These are phyloP conservation scores for Cynaeus angustus DNA, from an alignment of 2,888 invertebrate species.

Conservation along the genomic window DNA sequence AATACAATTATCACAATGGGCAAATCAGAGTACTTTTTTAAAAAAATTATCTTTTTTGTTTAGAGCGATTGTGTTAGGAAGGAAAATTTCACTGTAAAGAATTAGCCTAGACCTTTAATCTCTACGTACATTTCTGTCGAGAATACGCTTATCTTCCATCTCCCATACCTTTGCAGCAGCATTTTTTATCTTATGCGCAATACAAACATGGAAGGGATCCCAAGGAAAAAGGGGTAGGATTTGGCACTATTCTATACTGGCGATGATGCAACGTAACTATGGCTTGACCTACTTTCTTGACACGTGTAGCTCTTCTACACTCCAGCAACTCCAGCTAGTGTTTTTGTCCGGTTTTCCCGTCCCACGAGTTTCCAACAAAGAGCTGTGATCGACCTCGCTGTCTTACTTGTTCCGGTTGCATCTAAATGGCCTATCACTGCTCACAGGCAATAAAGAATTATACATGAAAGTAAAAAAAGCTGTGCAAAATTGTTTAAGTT, in stretches of 20 bases:
- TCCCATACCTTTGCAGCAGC: background rate
- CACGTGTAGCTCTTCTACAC: constrained; percentile 55
- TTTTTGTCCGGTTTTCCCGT: constrained; percentile 47
- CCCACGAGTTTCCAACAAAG: constrained; percentile 38
- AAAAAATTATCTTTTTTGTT: too few relatives aligned
- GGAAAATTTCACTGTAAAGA: background rate
- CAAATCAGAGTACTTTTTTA: too few relatives aligned
- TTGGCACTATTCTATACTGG: constrained; percentile 18
- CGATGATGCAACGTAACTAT: constrained; percentile 31
- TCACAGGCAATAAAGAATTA: too few relatives aligned
- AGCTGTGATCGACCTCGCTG: constrained; percentile 31
- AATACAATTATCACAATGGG: too few relatives aligned
- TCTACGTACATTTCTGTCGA: background rate
- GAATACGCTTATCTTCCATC: background rate
- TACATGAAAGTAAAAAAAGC: too few relatives aligned
- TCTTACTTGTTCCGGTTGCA: constrained; percentile 20
- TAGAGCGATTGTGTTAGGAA: too few relatives aligned
- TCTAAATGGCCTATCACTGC: too few relatives aligned
- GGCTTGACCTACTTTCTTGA: constrained; percentile 58
- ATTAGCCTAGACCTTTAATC: too few relatives aligned
- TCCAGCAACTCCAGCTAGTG: constrained; percentile 44
- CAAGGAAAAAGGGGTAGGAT: constrained; percentile 27
- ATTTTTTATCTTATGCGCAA: constrained; percentile 16
- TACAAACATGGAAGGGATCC: constrained; percentile 17
- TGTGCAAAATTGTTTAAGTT: too few relatives aligned